phyloP scores from a whole-genome alignment of 2,797 vertebrate species.

The Knipowitschia caucasica region DNA sequence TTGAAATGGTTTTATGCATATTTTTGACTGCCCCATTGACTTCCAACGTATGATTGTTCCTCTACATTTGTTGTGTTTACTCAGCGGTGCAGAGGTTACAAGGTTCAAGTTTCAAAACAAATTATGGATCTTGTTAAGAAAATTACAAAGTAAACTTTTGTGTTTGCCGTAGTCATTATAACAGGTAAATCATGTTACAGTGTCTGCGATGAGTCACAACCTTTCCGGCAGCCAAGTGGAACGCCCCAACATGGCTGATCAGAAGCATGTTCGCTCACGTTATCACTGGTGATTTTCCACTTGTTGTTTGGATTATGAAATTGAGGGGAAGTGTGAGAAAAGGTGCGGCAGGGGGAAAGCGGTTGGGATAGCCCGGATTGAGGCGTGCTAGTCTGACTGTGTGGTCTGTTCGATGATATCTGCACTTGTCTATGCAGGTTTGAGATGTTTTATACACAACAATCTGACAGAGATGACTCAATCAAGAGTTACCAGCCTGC shows the following conservation, averaged over 20 bases:
- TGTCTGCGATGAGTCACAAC: constrained; percentile 50
- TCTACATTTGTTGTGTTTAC: constrained; percentile 20
- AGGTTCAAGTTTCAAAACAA: constrained; percentile 53
- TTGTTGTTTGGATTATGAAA: constrained; percentile 31
- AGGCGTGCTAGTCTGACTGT: constrained; percentile 41
- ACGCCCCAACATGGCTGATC: constrained; percentile 30
- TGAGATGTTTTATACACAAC: constrained; percentile 39
- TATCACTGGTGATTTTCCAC: constrained; percentile 28
- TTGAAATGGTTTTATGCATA: too few relatives aligned
- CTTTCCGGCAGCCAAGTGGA: constrained; percentile 38
- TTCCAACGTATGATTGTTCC: neutral
- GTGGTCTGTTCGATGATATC: constrained; percentile 47
- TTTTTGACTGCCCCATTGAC: neutral
- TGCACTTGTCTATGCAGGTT: constrained; percentile 62
- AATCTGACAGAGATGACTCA: constrained; percentile 62
- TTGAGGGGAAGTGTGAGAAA: constrained; percentile 36
- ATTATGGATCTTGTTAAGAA: constrained; percentile 42
- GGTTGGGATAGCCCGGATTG: constrained; percentile 23
- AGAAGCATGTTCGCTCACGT: constrained; percentile 50
- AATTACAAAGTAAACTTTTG: constrained; percentile 27
- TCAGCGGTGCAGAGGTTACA: constrained; percentile 44
- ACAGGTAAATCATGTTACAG: constrained; percentile 49
- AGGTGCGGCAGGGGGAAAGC: constrained; percentile 41
- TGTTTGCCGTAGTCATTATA: constrained; percentile 41
- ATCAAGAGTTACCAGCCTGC: constrained; percentile 57